These are phyloP conservation scores for Ambastaia sidthimunki DNA, from an alignment of 2,797 vertebrate genomes.

Conservation along the genomic window DNA sequence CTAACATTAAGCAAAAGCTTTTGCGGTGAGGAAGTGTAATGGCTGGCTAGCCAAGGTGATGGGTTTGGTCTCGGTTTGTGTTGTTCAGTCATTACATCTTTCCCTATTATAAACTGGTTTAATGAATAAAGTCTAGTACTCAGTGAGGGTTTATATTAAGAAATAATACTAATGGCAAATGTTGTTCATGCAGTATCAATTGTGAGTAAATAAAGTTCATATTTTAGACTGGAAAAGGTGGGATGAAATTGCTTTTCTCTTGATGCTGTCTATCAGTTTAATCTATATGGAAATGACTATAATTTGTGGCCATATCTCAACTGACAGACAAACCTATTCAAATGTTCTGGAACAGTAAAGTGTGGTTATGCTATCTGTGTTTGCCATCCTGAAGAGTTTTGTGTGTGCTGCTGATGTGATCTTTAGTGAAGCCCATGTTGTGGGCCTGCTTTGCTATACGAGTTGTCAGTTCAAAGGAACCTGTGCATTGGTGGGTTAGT, in stretches of 20 bases:
- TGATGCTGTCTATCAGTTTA: constrained; percentile 14
- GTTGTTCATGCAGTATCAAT: not conserved
- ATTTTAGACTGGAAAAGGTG: not conserved
- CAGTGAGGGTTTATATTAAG: not conserved
- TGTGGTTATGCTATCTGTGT: constrained; percentile 45
- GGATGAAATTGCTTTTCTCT: constrained; percentile 5
- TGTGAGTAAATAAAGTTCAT: not conserved
- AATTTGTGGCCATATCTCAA: constrained; percentile 33
- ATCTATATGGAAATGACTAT: constrained; percentile 48
- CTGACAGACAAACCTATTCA: constrained; percentile 49
- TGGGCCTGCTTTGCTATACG: not conserved
- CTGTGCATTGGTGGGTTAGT: not conserved
- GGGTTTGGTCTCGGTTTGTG: not conserved
- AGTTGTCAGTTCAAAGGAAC: not conserved
- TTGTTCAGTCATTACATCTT: constrained; percentile 1
- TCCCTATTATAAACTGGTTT: not conserved
- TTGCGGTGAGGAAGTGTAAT: constrained; percentile 33
- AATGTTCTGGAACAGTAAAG: constrained; percentile 56
- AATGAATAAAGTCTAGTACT: not conserved
- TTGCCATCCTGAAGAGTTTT: constrained; percentile 46
- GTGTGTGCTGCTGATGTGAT: not conserved
- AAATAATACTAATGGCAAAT: constrained; percentile 6
- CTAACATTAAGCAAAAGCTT: not conserved
- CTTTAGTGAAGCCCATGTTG: not conserved
- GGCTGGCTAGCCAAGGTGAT: constrained; percentile 28